A percentile compares a stretch with the other conserved stretches of the same genome.
phyloP scores from a whole-genome alignment of 2,888 invertebrate species.

The Aricia artaxerxes region DNA sequence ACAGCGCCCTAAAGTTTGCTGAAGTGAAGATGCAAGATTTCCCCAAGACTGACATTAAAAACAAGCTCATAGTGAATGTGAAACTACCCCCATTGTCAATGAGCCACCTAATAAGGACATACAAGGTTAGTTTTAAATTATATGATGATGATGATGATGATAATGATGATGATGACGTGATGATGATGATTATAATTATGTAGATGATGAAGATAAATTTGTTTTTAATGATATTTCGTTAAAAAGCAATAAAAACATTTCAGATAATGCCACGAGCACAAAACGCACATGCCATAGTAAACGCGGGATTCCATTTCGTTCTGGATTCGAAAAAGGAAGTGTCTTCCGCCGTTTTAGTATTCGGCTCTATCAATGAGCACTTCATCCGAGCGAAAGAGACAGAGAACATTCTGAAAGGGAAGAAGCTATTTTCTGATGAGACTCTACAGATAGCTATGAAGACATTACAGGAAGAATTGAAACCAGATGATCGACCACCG shows the following conservation, averaged over 20 bases:
- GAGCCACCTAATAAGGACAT: slow-evolving; percentile 61
- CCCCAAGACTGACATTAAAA: slow-evolving; percentile 60
- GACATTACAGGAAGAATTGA: slow-evolving; percentile 80
- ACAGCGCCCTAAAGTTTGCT: slow-evolving; percentile 46
- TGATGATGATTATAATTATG: too few relatives aligned
- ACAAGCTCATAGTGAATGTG: slow-evolving; percentile 68
- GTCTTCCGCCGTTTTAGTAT: slow-evolving; percentile 80
- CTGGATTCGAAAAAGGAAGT: slow-evolving; percentile 66
- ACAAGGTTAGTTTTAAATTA: slow-evolving; percentile 54
- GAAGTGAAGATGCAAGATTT: slow-evolving; percentile 60
- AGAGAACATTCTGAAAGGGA: slow-evolving; percentile 72
- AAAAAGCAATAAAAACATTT: slow-evolving; percentile 42
- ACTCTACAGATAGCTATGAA: slow-evolving; percentile 74
- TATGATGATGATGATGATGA: too few relatives aligned
- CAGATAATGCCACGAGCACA: slow-evolving; percentile 88
- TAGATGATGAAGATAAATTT: too few relatives aligned
- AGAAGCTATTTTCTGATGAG: slow-evolving; percentile 61
- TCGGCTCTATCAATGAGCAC: slow-evolving; percentile 81
- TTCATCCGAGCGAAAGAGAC: slow-evolving; percentile 81
- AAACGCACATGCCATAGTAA: slow-evolving; percentile 88
- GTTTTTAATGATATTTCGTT: too few relatives aligned
- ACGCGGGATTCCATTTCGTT: slow-evolving; percentile 86
- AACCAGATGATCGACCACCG: slow-evolving; percentile 82
- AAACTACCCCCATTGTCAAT: slow-evolving; percentile 67
- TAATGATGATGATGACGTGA: too few relatives aligned